Evolutionary conservation across 2,888 invertebrate species (phyloP).

Genomic region (Trilocha varians): DNA sequence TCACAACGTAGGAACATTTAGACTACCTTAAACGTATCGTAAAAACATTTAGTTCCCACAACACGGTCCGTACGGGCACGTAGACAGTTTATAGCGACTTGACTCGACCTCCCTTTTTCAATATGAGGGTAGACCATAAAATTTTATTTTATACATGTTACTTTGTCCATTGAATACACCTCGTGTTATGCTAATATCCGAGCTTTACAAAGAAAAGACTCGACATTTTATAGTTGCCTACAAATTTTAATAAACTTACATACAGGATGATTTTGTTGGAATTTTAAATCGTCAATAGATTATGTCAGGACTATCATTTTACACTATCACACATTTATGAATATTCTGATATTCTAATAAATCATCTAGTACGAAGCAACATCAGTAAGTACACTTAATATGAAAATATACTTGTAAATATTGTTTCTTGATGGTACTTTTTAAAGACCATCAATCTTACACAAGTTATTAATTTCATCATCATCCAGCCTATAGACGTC

Average conservation of each 20-base stretch:
- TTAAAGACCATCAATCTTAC: too few species aligned
- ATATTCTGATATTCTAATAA: too few species aligned
- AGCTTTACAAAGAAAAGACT: slow-evolving; percentile 50
- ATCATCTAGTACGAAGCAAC: too few species aligned
- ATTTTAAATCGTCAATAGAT: too few species aligned
- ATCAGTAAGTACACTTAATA: too few species aligned
- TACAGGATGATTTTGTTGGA: too few species aligned
- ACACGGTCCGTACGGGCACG: slow-evolving; percentile 31
- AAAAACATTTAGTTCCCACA: slow-evolving; percentile 47
- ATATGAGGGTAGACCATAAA: slow-evolving; percentile 64
- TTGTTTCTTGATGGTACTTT: too few species aligned
- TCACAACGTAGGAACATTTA: slow-evolving; percentile 15
- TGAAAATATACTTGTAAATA: too few species aligned
- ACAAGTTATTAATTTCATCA: too few species aligned
- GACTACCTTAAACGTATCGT: slow-evolving; percentile 25
- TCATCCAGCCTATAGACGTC: too few species aligned
- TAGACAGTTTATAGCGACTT: slow-evolving; percentile 52
- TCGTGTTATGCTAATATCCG: slow-evolving; percentile 60
- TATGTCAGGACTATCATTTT: too few species aligned
- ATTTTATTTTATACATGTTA: slow-evolving; percentile 62
- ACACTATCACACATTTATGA: too few species aligned
- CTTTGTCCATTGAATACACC: slow-evolving; percentile 63
- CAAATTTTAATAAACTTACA: slow-evolving; percentile 69
- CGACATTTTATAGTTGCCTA: slow-evolving; percentile 53
- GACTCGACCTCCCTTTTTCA: slow-evolving; percentile 53